phyloP scores from a whole-genome alignment of 2,888 invertebrate genomes.

The Ochropleura leucogaster region DNA sequence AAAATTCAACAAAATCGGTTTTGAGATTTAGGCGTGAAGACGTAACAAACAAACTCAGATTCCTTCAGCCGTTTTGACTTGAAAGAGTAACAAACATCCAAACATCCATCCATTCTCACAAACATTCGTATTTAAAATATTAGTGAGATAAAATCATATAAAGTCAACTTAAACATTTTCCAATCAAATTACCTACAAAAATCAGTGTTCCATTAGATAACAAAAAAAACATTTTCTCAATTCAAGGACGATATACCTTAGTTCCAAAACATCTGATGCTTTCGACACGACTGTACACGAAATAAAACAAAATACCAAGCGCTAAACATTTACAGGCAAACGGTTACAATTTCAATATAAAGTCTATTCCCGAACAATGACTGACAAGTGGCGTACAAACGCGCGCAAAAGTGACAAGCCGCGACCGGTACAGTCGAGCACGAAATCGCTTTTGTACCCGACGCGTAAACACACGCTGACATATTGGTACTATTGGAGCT shows the following conservation, averaged over 20 bases:
- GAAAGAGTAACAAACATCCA: too few relatives aligned
- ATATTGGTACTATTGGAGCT: slow-evolving; percentile 59
- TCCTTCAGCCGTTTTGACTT: too few relatives aligned
- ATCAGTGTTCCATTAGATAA: too few relatives aligned
- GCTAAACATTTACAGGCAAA: not conserved
- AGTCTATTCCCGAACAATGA: slow-evolving; percentile 51
- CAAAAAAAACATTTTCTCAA: not conserved
- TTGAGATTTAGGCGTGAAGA: too few relatives aligned
- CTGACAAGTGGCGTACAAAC: slow-evolving; percentile 57
- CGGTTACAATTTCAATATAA: slow-evolving; percentile 57
- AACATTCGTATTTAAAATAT: too few relatives aligned
- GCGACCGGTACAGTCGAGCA: slow-evolving; percentile 62
- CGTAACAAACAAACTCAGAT: too few relatives aligned
- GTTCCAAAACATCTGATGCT: not conserved
- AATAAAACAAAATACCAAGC: not conserved
- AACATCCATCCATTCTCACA: too few relatives aligned
- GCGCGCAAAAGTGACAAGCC: slow-evolving; percentile 63
- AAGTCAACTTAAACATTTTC: too few relatives aligned
- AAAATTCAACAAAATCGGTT: too few relatives aligned
- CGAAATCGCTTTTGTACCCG: slow-evolving; percentile 65
- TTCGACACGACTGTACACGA: not conserved
- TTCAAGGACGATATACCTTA: not conserved
- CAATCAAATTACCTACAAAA: too few relatives aligned
- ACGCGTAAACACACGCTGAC: slow-evolving; percentile 65
- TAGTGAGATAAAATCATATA: too few relatives aligned